Evolutionary conservation across 2,888 invertebrate species (phyloP).

Genomic region (Rugalucina vietnamica): DNA sequence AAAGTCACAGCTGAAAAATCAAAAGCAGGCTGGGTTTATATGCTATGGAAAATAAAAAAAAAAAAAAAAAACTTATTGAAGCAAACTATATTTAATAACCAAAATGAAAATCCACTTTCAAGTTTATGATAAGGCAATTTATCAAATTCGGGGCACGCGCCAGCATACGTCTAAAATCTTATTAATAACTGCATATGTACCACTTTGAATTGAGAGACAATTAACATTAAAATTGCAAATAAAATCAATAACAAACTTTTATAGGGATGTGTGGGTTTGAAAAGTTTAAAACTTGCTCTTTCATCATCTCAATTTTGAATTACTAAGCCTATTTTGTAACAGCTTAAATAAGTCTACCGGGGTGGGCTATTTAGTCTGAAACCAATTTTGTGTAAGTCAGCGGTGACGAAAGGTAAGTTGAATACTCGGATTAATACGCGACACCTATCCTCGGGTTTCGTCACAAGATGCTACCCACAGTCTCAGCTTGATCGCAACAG

Average conservation of each 20-base stretch:
- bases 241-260: no score
- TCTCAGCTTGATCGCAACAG: not conserved
- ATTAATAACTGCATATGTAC: not conserved
- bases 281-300: not conserved
- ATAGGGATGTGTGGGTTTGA: not conserved
- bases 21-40: not conserved
- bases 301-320: not conserved
- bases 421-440: not conserved
- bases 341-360: not conserved
- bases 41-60: not conserved
- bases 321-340: not conserved
- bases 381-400: not conserved
- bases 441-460: not conserved
- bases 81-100: not conserved
- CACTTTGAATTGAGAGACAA: not conserved
- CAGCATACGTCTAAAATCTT: not conserved
- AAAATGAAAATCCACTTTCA: not conserved
- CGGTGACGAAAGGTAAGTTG: not conserved
- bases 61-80: not conserved
- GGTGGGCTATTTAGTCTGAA: not conserved
- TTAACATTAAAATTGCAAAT: no score
- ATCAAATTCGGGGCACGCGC: not conserved
- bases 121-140: not conserved
- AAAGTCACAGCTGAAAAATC: conserved; percentile 6
- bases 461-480: not conserved